Conservation (phyloP, 2,113 vertebrate genomes). For the Burhinus oedicnemus region DNA sequence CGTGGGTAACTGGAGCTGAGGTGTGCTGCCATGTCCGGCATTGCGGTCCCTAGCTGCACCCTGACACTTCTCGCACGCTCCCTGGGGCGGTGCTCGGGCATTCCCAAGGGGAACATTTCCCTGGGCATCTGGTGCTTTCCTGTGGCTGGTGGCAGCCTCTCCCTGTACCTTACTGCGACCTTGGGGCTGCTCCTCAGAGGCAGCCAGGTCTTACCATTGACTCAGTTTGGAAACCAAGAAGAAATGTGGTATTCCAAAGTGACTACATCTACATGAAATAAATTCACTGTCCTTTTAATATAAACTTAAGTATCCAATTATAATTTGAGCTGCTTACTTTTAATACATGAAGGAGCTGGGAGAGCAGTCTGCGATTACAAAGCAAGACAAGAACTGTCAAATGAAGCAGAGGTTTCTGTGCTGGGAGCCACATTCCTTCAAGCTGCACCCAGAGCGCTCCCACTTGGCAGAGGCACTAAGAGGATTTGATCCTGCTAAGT, state of each 20-base stretch:
- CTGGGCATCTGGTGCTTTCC: neutral
- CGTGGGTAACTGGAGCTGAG: accelerated
- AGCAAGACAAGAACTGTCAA: neutral
- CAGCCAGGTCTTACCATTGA: neutral
- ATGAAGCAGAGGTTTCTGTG: neutral
- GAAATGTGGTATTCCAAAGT: neutral
- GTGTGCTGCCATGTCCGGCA: neutral
- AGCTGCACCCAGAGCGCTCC: neutral
- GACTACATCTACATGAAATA: neutral
- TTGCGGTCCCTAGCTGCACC: accelerated
- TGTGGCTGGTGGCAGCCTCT: neutral
- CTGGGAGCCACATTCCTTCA: neutral
- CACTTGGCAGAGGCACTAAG: neutral
- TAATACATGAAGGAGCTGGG: neutral
- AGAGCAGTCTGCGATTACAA: neutral
- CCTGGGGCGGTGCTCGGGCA: accelerated
- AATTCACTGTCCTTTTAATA: neutral
- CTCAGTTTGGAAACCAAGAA: neutral
- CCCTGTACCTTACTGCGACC: neutral
- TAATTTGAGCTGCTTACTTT: neutral
- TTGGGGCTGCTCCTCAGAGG: neutral
- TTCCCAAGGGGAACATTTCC: neutral
- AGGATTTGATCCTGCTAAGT: neutral
- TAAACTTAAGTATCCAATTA: neutral
- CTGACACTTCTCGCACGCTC: neutral